Conservation (phyloP, 2,113 vertebrate species). For the Scomber scombrus region DNA sequence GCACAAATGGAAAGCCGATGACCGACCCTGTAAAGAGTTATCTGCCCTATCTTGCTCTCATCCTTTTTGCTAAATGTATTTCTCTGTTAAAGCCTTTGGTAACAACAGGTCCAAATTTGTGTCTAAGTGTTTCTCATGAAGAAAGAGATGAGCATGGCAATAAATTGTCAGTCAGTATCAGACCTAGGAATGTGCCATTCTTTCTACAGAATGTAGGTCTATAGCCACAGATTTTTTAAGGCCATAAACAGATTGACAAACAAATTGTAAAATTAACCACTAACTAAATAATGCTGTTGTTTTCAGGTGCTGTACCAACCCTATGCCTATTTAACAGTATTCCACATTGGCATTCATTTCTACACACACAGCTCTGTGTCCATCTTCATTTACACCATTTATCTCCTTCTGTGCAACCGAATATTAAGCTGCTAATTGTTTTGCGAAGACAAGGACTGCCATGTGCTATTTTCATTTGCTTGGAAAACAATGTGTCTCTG, state of each 20-base stretch:
- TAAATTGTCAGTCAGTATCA: slow-evolving; percentile 49
- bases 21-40: slow-evolving; percentile 23
- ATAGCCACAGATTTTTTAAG: slow-evolving; percentile 52
- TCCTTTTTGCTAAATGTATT: slow-evolving; percentile 51
- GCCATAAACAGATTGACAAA: slow-evolving; percentile 35
- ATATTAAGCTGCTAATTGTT: slow-evolving; percentile 77
- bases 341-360: slow-evolving; percentile 18
- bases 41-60: slow-evolving; percentile 27
- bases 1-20: not conserved
- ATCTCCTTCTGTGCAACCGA: slow-evolving; percentile 59
- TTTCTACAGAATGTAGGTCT: slow-evolving; percentile 43
- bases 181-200: slow-evolving; percentile 57
- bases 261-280: slow-evolving; percentile 24
- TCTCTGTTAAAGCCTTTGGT: slow-evolving; percentile 44
- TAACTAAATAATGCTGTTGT: not conserved
- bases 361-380: slow-evolving; percentile 8
- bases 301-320: slow-evolving; percentile 31
- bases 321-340: slow-evolving; percentile 23
- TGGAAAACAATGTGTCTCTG: slow-evolving; percentile 66
- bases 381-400: slow-evolving; percentile 38
- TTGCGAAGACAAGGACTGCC: slow-evolving; percentile 55
- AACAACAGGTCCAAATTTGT: slow-evolving; percentile 25
- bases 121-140: slow-evolving; percentile 29
- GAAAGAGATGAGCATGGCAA: slow-evolving; percentile 42
- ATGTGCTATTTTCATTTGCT: slow-evolving; percentile 70